Percentiles rank a stretch among this genome's conserved stretches.
These are phyloP conservation scores for Pheosia gnoma DNA, from an alignment of 2,888 invertebrate species.

Conservation along the genomic window DNA sequence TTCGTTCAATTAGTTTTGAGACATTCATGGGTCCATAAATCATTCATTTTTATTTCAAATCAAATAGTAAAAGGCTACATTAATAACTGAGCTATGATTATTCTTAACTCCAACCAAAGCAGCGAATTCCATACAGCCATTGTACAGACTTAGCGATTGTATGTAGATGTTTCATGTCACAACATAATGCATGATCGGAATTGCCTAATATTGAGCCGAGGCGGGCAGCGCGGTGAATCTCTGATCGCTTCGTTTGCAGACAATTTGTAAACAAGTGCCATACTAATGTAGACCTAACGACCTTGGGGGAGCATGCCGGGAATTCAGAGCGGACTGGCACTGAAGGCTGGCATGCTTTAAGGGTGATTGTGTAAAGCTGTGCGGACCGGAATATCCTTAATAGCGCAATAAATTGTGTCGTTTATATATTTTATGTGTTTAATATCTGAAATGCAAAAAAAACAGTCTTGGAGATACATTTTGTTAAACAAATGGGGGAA, in stretches of 20 bases:
- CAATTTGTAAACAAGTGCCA: conserved; percentile 60
- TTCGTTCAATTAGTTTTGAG: no score
- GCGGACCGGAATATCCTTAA: conserved; percentile 3
- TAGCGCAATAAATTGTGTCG: neutral
- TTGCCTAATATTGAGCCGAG: conserved; percentile 61
- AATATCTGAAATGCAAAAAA: no score
- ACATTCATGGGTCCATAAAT: no score
- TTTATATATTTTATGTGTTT: neutral
- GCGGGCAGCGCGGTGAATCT: conserved; percentile 59
- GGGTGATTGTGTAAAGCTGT: conserved; percentile 31
- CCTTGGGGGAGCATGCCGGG: conserved; percentile 56
- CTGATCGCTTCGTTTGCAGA: conserved; percentile 48
- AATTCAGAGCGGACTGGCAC: conserved; percentile 35
- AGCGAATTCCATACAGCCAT: conserved; percentile 2
- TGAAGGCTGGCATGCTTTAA: conserved; percentile 28
- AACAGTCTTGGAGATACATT: no score
- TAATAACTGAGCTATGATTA: conserved; percentile 13
- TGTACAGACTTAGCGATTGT: conserved; percentile 45
- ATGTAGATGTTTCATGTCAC: conserved; percentile 60
- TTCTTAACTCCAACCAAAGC: neutral
- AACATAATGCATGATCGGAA: conserved; percentile 61
- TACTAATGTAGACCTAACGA: conserved; percentile 59
- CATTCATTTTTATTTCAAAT: no score
- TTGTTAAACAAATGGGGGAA: no score
- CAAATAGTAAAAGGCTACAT: no score